These are phyloP conservation scores for Alosa alosa DNA, from an alignment of 2,113 vertebrate genomes.

Conservation along the genomic window DNA sequence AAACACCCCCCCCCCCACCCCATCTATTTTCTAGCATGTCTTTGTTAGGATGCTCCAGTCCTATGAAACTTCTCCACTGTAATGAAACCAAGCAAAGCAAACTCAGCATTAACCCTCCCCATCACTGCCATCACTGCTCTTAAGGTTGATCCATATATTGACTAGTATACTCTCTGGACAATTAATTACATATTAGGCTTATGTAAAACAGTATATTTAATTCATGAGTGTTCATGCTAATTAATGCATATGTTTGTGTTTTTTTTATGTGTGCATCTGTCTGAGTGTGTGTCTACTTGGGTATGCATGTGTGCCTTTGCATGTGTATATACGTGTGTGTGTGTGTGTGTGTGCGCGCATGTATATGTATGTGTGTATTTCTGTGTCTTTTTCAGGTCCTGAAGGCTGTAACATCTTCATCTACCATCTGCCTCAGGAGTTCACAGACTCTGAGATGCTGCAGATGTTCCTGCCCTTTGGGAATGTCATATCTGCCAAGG, in stretches of 20 bases:
- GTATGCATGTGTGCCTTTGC: neutral
- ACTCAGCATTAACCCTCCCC: neutral
- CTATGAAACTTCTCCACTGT: neutral
- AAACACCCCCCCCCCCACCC: neutral
- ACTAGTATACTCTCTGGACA: neutral
- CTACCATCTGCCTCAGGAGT: slow-evolving; percentile 98
- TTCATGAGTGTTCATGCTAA: neutral
- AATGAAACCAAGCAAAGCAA: neutral
- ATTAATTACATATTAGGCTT: neutral
- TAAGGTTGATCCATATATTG: neutral
- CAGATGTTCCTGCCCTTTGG: slow-evolving; percentile 98
- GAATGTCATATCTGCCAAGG: slow-evolving; percentile 96
- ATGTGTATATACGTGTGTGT: slow-evolving; percentile 5
- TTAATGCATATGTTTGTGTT: neutral
- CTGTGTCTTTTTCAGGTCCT: slow-evolving; percentile 73
- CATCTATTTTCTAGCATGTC: neutral
- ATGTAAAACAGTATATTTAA: neutral
- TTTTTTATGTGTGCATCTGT: slow-evolving; percentile 51
- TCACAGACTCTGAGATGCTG: slow-evolving; percentile 91
- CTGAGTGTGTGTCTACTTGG: slow-evolving; percentile 27
- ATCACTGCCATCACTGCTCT: neutral
- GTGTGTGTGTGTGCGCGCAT: slow-evolving; percentile 28
- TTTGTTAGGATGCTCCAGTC: neutral
- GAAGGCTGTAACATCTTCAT: slow-evolving; percentile 98
- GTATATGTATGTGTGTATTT: neutral